Percentiles rank a stretch among this genome's conserved stretches.
phyloP scores from a whole-genome alignment of 1,140 invertebrate species.

The Steinernema feltiae region DNA sequence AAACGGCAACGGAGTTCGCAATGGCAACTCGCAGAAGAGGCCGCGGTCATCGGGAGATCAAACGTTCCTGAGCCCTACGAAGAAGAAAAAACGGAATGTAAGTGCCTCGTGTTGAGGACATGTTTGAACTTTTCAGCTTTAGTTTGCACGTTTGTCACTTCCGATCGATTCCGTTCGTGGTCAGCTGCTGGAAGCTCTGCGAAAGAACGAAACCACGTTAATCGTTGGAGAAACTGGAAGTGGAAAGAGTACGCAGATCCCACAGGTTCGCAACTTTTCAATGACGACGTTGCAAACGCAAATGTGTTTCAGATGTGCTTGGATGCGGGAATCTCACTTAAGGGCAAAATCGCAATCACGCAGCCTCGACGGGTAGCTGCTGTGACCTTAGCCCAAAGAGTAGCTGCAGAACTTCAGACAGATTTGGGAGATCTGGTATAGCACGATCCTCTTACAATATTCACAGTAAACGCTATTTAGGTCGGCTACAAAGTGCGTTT shows the following conservation, averaged over 20 bases:
- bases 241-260: slow-evolving; percentile 85
- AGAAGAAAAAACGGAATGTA: not conserved
- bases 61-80: not conserved
- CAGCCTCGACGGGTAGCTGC: slow-evolving; percentile 85
- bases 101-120: not conserved
- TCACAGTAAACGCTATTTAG: slow-evolving; percentile 33
- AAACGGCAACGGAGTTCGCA: not conserved
- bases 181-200: slow-evolving; percentile 33
- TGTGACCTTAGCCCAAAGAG: slow-evolving; percentile 77
- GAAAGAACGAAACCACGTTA: slow-evolving; percentile 58
- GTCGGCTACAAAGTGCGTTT: slow-evolving; percentile 87
- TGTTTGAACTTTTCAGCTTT: not conserved
- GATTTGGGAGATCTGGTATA: slow-evolving; percentile 67
- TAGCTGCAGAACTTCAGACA: slow-evolving; percentile 70
- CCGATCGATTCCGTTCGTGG: slow-evolving; percentile 32
- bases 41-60: not conserved
- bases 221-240: slow-evolving; percentile 81
- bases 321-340: slow-evolving; percentile 63
- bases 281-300: not conserved
- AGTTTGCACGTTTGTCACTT: slow-evolving; percentile 21
- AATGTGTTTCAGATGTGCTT: slow-evolving; percentile 64
- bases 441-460: slow-evolving; percentile 22
- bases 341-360: slow-evolving; percentile 71
- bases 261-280: slow-evolving; percentile 61
- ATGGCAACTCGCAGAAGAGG: not conserved